A percentile compares a stretch with the other conserved stretches of the same genome.
Evolutionary conservation across 2,888 invertebrate genomes (phyloP).

Genomic region (Uloborus plumipes): DNA sequence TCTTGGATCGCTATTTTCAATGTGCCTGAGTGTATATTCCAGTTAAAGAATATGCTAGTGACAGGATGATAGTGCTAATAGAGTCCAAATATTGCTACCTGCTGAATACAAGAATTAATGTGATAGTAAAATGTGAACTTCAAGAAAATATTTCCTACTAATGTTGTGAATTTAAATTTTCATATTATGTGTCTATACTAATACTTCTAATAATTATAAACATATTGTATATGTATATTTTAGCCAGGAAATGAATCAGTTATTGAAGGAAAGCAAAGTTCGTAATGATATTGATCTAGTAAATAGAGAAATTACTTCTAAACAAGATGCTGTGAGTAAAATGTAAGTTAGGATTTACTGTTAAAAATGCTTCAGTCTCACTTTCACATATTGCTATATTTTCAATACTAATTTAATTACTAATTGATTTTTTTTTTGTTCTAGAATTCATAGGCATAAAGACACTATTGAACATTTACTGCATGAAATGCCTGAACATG

Average conservation of each 20-base stretch:
- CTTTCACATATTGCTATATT: neutral
- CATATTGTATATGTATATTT: neutral
- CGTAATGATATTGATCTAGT: slow-evolving; percentile 67
- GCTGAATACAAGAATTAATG: too few species aligned
- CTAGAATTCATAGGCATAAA: slow-evolving; percentile 30
- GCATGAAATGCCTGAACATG: slow-evolving; percentile 65
- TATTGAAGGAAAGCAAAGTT: slow-evolving; percentile 51
- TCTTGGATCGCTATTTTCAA: too few species aligned
- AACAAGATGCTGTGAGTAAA: slow-evolving; percentile 68
- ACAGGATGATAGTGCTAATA: too few species aligned
- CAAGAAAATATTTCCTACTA: too few species aligned
- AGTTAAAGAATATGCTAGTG: too few species aligned
- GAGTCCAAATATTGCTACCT: too few species aligned
- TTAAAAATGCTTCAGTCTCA: slow-evolving; percentile 40
- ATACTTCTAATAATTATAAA: neutral
- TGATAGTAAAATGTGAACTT: too few species aligned
- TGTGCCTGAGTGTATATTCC: too few species aligned
- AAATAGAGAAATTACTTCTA: slow-evolving; percentile 72
- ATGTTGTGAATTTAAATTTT: too few species aligned
- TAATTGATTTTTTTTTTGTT: neutral
- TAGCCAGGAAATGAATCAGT: slow-evolving; percentile 55
- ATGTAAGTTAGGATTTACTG: slow-evolving; percentile 33
- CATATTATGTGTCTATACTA: too few species aligned
- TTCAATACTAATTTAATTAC: neutral
- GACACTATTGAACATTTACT: slow-evolving; percentile 50